A percentile compares a stretch with the other conserved stretches of the same genome.
Conservation (phyloP, 2,888 invertebrate species). For the Sussaba pulchella region DNA sequence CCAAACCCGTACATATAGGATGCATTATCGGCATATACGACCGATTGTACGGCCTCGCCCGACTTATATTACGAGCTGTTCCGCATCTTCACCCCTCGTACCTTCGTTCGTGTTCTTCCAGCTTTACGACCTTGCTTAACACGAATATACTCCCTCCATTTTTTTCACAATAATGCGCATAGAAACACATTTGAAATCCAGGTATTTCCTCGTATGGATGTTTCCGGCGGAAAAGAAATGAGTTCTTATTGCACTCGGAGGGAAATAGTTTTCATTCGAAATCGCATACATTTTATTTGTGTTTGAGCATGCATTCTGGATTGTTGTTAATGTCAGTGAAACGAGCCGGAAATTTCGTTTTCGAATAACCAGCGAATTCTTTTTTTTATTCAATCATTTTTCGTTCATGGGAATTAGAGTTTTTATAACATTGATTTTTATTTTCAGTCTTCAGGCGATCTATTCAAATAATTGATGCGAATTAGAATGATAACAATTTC, state of each 20-base stretch:
- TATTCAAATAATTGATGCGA: too few species aligned
- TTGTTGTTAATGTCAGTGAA: neutral
- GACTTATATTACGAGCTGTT: conserved; percentile 64
- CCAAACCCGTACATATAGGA: conserved; percentile 32
- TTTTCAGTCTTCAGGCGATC: too few species aligned
- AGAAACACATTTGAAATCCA: conserved; percentile 29
- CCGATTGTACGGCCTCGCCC: conserved; percentile 51
- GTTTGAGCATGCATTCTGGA: neutral
- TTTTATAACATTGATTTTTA: too few species aligned
- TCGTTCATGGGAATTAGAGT: too few species aligned
- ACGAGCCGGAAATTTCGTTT: neutral
- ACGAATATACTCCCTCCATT: conserved; percentile 59
- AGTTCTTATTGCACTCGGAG: neutral
- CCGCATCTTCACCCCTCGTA: conserved; percentile 37
- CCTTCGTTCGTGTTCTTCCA: conserved; percentile 56
- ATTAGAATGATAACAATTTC: too few species aligned
- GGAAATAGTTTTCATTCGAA: neutral
- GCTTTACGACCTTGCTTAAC: conserved; percentile 67
- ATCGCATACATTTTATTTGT: neutral
- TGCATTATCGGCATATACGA: conserved; percentile 45
- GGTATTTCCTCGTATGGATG: conserved; percentile 53
- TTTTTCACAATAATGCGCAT: conserved; percentile 27
- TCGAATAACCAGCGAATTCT: neutral
- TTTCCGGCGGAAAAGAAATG: conserved; percentile 8
- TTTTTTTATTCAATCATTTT: too few species aligned